Evolutionary conservation across 2,888 invertebrate genomes (phyloP), one percentile per base, ranked within the genome.

Genomic region (Caenorhabditis virilis): DNA sequence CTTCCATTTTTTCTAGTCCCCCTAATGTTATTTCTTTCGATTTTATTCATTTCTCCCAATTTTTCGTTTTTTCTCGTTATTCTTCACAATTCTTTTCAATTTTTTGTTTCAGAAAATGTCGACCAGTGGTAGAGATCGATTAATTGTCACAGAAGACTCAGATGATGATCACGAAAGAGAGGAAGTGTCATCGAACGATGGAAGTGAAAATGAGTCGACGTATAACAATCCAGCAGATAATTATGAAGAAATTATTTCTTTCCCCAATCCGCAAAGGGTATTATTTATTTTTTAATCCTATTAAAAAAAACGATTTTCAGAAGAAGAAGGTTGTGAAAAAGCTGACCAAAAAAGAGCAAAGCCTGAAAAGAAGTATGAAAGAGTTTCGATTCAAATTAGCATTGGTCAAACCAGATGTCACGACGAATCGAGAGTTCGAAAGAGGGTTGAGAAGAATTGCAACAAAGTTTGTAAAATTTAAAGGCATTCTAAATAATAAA

Each of bases 381-480:
- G 56, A 58, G 7, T 56, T 56, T 42, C 53, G 60, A 22, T 30
- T 45, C 22, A 56, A 60, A 26, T 51, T 60, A 38, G 65, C 52
- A 16, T 43, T 73, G 27, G 65, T 68, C 48, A 75, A 75, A 39
- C 79, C 79, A n/a, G 71, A 79, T 58, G 64, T 77, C 54, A 70
- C 66, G 27, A 72, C 72, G 35, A 76, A 79, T 50, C 47, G 72
- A 20, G 79, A 77, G 38, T 74, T 69, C 42, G 79, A 79, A 48
- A 63, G 77, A 35, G 59, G 63, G 42, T 59, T 79, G 55, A 54
- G 71, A 42, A 66, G 69, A 23, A 62, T 80, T 25, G 79, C 79
- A 20, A 79, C 79, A 33, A 76, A 77, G 77, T 77, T 25, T 50
- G 54, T n/a, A 7, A 22, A 22, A 16, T 23, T 45, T 45, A 4